A percentile compares a stretch with the other conserved stretches of the same genome.
These are phyloP conservation scores for Pseudoips prasinana DNA, from an alignment of 2,888 invertebrate species.

Conservation along the genomic window DNA sequence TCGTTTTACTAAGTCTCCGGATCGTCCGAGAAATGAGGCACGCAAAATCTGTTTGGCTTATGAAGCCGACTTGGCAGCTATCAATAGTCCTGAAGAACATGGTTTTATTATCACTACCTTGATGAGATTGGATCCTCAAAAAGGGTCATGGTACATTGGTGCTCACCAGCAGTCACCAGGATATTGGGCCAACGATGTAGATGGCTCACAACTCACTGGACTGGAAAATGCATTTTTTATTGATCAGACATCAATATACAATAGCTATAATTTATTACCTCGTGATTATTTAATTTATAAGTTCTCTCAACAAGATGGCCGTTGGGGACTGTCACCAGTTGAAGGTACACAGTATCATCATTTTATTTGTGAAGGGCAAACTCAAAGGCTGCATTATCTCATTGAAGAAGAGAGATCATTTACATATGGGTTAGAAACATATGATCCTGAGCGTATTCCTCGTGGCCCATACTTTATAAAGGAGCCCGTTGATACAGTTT, in stretches of 20 bases:
- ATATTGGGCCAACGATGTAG: constrained; percentile 91
- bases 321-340: constrained; percentile 93
- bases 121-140: constrained; percentile 91
- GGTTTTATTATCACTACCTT: constrained; percentile 92
- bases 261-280: constrained; percentile 75
- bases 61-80: constrained; percentile 89
- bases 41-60: constrained; percentile 91
- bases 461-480: constrained; percentile 94
- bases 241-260: constrained; percentile 68
- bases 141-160: constrained; percentile 93
- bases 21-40: constrained; percentile 90
- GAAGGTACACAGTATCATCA: constrained; percentile 88
- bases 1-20: constrained; percentile 93
- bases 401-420: constrained; percentile 89
- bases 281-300: constrained; percentile 91
- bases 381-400: constrained; percentile 86
- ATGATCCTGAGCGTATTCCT: constrained; percentile 90
- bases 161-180: constrained; percentile 88
- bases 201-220: constrained; percentile 89
- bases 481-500: constrained; percentile 91
- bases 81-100: constrained; percentile 93
- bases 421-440: constrained; percentile 92
- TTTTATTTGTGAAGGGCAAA: constrained; percentile 94
- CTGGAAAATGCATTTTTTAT: constrained; percentile 92
- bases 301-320: constrained; percentile 86